Conservation (phyloP, 2,888 invertebrate species). For the Octodonta nipae region DNA sequence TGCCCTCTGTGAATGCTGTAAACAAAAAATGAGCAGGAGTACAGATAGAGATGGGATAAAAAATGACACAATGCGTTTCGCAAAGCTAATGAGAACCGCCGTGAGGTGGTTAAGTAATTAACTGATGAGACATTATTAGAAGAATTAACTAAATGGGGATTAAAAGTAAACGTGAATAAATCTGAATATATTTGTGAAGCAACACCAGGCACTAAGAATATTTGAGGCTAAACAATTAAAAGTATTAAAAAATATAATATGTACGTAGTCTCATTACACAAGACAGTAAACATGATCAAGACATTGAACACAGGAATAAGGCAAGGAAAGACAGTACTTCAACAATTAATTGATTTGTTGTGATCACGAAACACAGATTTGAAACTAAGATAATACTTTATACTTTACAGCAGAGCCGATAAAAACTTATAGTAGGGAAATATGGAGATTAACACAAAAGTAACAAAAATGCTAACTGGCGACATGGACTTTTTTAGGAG, state of each 20-base stretch:
- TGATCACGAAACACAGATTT: too few relatives aligned
- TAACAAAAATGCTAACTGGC: neutral
- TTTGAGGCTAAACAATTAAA: too few relatives aligned
- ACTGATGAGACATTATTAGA: neutral
- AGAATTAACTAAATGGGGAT: neutral
- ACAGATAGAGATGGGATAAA: neutral
- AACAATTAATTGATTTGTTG: too few relatives aligned
- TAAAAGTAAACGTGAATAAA: too few relatives aligned
- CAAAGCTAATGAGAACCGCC: too few relatives aligned
- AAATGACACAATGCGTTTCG: neutral
- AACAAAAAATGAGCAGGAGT: neutral
- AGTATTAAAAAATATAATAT: too few relatives aligned
- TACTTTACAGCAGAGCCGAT: constrained; percentile 1
- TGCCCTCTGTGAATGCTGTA: neutral
- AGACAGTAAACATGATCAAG: too few relatives aligned
- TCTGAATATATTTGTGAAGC: neutral
- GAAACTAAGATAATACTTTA: neutral
- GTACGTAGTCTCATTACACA: too few relatives aligned
- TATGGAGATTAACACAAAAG: neutral
- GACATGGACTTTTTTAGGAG: constrained; percentile 1
- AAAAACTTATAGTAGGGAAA: constrained; percentile 2
- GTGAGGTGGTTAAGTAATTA: too few relatives aligned
- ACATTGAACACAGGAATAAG: constrained; percentile 1
- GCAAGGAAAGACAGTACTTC: too few relatives aligned
- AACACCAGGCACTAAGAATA: neutral